Conservation (phyloP, 2,797 vertebrate species). For the Rhincodon typus region DNA sequence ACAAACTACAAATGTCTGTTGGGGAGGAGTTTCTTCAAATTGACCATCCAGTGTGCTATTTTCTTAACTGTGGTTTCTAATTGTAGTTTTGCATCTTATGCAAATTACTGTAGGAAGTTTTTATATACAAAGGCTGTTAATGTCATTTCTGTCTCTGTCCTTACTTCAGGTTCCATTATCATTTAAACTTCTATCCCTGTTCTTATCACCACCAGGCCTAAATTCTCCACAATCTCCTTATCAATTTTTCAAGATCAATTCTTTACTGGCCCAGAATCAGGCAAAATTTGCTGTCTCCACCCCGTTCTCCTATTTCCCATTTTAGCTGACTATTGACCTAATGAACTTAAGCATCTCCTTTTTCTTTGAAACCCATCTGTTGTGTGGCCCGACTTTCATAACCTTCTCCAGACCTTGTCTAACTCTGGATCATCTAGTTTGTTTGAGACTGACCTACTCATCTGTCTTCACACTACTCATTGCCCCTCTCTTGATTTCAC, state of each 20-base stretch:
- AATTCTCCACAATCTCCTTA: background rate
- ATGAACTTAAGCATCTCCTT: background rate
- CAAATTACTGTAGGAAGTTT: background rate
- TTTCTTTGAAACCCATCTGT: background rate
- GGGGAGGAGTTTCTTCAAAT: background rate
- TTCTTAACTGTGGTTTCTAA: background rate
- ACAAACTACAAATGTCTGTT: background rate
- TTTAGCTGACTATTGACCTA: background rate
- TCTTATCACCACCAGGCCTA: too few species aligned
- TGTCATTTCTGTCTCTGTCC: background rate
- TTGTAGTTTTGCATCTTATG: background rate
- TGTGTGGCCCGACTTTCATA: background rate
- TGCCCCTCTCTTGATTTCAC: background rate
- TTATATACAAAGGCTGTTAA: background rate
- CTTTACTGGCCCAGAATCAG: background rate
- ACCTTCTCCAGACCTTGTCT: background rate
- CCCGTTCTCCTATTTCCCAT: background rate
- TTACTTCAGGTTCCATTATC: background rate
- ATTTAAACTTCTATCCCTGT: background rate
- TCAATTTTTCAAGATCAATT: background rate
- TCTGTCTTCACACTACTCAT: too few species aligned
- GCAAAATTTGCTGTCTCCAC: background rate
- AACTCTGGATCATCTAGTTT: too few species aligned
- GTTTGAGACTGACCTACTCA: background rate
- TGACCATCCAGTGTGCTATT: background rate